Base-by-base conservation (phyloP, 1,140 invertebrate species). In the Sminthurides bifidus region DNA sequence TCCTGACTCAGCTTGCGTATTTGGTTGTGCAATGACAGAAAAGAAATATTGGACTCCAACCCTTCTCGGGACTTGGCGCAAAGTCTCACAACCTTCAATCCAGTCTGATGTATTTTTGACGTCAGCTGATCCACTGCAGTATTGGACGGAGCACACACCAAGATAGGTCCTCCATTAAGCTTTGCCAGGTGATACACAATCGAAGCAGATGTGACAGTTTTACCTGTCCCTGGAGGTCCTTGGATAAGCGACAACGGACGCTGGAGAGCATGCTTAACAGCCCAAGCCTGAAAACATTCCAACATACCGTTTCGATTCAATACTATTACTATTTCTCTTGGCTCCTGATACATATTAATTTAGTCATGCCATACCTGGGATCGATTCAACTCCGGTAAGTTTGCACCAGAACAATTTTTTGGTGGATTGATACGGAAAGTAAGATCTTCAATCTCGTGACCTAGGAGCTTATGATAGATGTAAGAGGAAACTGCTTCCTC, bases 81-180 rank as follows among this genome's bases (percentile, higher is more conserved):
- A 1, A 99, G 75, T 1, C 96, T 78, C 0, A 98, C 91, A 6
- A 97, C 89, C 74, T 98, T 98, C 14, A 99, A 74, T 38, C 94
- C 95, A 19, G 94, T 98, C 62, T 84, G 81, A 70, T 99, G 94
- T 45, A 99, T 97, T 72, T 98, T 99, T 72, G 98, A 94, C 0
- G 95, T 97, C 2, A 99, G 74, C 68, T 99, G 96, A 73, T 99
- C 96, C 0, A 99, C 96, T 40, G 96, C 96, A 10, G 95, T 99
- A 68, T 99, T 99, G 19, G 91, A 95, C 0, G 96, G 96, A 2
- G 95, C 95, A 73, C 95, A 99, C 0, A 99, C 96, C 0, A 99
- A 72, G 0, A 98, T 92, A 0, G 93, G 91, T 2, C 92, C 91
- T 44, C 74, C 72, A 5, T 84, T 86, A 68, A 95, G 90, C 70